Percentiles rank a stretch among this genome's conserved stretches.
These are phyloP conservation scores for Columba guinea DNA, from an alignment of 2,797 vertebrate genomes.

Conservation along the genomic window DNA sequence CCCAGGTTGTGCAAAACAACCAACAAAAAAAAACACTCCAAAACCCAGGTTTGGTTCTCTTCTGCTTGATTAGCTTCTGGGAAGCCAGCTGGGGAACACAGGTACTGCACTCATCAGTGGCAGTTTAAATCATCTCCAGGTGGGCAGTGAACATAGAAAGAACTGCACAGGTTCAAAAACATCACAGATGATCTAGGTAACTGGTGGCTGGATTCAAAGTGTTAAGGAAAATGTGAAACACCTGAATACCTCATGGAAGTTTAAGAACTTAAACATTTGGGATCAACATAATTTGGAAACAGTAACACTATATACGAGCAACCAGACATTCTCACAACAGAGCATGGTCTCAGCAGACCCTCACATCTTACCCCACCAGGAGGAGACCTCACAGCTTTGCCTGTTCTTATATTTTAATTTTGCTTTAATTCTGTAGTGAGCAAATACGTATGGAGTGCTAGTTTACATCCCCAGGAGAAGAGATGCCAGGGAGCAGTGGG, in stretches of 20 bases:
- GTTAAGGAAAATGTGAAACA: neutral
- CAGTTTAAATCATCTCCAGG: neutral
- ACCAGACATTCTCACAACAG: neutral
- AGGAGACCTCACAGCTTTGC: neutral
- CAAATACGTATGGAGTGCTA: rapidly evolving
- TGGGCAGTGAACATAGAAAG: neutral
- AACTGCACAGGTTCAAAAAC: neutral
- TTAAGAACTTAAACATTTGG: neutral
- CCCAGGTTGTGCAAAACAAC: rapidly evolving
- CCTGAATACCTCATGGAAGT: neutral
- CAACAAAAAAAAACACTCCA: no score
- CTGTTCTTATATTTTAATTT: neutral
- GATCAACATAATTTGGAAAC: neutral
- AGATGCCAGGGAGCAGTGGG: neutral
- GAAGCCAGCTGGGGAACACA: neutral
- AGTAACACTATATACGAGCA: neutral
- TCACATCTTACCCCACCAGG: neutral
- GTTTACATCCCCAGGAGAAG: neutral
- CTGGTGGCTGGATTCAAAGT: neutral
- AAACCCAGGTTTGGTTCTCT: neutral
- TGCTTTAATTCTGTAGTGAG: neutral
- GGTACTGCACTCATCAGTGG: no score
- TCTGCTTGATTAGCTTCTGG: neutral
- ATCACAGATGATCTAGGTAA: neutral
- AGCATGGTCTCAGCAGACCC: neutral